Base-by-base conservation (phyloP, 2,113 vertebrate genomes). In the Chaenogobius annularis region DNA sequence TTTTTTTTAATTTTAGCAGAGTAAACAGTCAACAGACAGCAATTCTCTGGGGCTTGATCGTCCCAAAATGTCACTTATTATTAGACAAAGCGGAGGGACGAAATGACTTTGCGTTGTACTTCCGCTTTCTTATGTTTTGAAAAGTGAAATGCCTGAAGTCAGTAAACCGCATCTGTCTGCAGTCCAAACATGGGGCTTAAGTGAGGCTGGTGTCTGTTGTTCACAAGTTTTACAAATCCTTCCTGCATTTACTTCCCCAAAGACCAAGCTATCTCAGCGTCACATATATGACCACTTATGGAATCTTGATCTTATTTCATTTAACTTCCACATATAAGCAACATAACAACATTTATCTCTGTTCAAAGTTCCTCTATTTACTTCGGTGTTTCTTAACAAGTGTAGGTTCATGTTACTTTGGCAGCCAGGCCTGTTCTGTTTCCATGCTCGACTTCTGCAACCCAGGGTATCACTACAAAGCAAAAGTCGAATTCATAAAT, bases 161-260 rank as follows among this genome's bases (percentile, higher is more conserved):
- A 79, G 79, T 56, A 56, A 37, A 68, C 72, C 87, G 91, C 88
- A 92, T 89, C 89, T 88, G 71, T 44, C 47, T 75, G 70, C 77
- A 72, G 84, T 74, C 77, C 26, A 82, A 89, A 92, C 90, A 89
- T 52, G 63, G 61, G 80, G 86, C 80, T 90, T 84, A 91, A 89
- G 89, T 78, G 82, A 82, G 58, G 75, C 55, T 74, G 75, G 73
- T 71, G 81, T 86, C 62, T 66, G 74, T 77, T 84, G 76, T 88
- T 91, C 81, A 83, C 88, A 85, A 84, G 75, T 88, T 88, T 35
- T 69, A 77, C 63, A 78, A 78, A 85, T 83, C 62, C 4, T 52
- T 74, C 72, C 73, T 50, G 37, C 73, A 79, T 66, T 83, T 65
- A 78, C 84, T 56, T 73, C 22, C 54, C 8, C 55, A 23, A 58